phyloP scores from a whole-genome alignment of 2,888 invertebrate genomes.

The Danaus chrysippus region DNA sequence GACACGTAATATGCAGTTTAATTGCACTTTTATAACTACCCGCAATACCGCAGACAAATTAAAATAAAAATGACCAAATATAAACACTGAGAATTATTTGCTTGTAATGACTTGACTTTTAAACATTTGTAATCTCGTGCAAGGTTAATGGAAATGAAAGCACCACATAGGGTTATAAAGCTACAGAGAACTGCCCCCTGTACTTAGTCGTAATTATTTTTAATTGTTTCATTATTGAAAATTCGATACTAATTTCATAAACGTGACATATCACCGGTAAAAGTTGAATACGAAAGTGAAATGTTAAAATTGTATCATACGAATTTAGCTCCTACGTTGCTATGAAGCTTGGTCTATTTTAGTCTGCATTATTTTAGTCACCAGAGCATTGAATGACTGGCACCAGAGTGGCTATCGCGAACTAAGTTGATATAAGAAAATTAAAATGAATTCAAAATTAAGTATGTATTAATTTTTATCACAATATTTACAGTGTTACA shows the following conservation, averaged over 20 bases:
- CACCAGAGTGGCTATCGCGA: slow-evolving; percentile 10
- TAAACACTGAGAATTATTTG: slow-evolving; percentile 35
- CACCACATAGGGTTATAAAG: slow-evolving; percentile 47
- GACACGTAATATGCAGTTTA: slow-evolving; percentile 15
- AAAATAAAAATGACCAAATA: slow-evolving; percentile 31
- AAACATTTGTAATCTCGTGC: slow-evolving; percentile 43
- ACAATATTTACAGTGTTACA: slow-evolving; percentile 14
- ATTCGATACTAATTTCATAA: slow-evolving; percentile 11
- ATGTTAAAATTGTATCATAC: not conserved
- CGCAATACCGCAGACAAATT: slow-evolving; percentile 33
- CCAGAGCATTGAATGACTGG: not conserved
- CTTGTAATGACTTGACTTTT: slow-evolving; percentile 38
- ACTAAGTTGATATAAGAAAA: slow-evolving; percentile 7
- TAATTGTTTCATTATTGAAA: slow-evolving; percentile 26
- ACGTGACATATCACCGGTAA: slow-evolving; percentile 13
- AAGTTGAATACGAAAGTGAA: slow-evolving; percentile 13
- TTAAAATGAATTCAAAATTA: slow-evolving; percentile 10
- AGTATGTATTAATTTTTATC: slow-evolving; percentile 9
- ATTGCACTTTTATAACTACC: slow-evolving; percentile 10
- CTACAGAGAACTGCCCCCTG: slow-evolving; percentile 49
- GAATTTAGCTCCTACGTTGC: not conserved
- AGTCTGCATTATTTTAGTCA: not conserved
- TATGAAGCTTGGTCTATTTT: not conserved
- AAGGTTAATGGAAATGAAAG: slow-evolving; percentile 54
- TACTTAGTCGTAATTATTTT: slow-evolving; percentile 32